A percentile compares a stretch with the other conserved stretches of the same genome.
These are phyloP conservation scores for Acrocephalus kingi DNA, from an alignment of 2,113 vertebrate species.

Conservation along the genomic window DNA sequence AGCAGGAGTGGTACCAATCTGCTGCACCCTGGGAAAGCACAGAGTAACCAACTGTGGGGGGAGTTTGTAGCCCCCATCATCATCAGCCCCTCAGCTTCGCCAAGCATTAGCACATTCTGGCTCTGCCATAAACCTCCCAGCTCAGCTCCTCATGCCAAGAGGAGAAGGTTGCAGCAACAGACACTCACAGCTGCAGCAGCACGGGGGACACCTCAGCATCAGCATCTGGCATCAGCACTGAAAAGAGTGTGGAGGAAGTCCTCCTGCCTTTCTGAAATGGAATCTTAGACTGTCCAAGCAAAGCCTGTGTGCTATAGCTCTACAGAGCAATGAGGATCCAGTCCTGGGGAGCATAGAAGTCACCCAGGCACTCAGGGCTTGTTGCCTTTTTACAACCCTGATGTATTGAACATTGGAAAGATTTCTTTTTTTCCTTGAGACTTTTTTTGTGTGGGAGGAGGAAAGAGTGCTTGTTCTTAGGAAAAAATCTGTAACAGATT, in stretches of 20 bases:
- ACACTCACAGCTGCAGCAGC: background rate
- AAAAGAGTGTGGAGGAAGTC: background rate
- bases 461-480: background rate
- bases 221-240: background rate
- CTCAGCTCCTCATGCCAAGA: background rate
- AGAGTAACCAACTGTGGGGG: background rate
- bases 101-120: background rate
- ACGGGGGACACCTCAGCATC: background rate
- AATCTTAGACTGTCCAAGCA: background rate
- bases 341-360: background rate
- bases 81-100: background rate
- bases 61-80: background rate
- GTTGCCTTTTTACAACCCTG: background rate
- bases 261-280: background rate
- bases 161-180: background rate
- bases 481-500: conserved; percentile 42
- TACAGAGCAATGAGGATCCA: background rate
- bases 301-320: background rate
- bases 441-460: background rate
- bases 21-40: background rate
- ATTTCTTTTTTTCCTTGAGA: conserved; percentile 21
- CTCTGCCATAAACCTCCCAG: background rate
- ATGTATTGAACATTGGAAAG: conserved; percentile 29
- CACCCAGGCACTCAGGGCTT: background rate
- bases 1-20: background rate